Evolutionary conservation across 2,113 vertebrate species (phyloP).

Genomic region (Ailurus styani): DNA sequence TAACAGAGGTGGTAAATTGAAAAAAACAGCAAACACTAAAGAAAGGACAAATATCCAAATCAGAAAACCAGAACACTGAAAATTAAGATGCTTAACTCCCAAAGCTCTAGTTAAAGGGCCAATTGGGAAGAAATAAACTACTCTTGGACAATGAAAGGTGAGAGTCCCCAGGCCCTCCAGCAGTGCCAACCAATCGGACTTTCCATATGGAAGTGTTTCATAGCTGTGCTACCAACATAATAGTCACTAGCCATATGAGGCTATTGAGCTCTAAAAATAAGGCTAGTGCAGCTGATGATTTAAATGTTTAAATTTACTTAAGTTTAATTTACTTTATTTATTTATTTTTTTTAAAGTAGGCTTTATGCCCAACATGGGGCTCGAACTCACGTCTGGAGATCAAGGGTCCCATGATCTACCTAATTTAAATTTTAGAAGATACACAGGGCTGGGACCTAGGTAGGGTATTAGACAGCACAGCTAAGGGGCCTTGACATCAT

Average conservation of each 20-base stretch:
- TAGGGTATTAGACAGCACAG: not conserved
- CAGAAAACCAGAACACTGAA: not conserved
- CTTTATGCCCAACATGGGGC: not conserved
- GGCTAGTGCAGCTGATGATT: not conserved
- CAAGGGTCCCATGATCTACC: not conserved
- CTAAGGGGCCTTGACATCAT: not conserved
- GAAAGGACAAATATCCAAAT: not conserved
- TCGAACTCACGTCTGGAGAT: not conserved
- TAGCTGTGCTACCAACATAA: not conserved
- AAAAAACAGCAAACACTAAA: not conserved
- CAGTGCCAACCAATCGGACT: rapidly evolving
- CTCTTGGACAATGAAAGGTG: not conserved
- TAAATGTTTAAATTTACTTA: not conserved
- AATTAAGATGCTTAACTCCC: not conserved
- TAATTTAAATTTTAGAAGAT: not conserved
- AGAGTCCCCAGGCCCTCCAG: not conserved
- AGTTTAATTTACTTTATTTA: not conserved
- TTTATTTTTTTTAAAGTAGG: not conserved
- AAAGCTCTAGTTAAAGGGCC: not conserved
- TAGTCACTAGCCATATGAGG: not conserved
- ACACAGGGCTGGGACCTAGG: not conserved
- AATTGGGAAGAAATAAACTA: not conserved
- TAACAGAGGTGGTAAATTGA: not conserved
- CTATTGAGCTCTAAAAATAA: not conserved
- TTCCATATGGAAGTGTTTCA: not conserved